phyloP scores from a whole-genome alignment of 2,113 vertebrate species.

The Chaetops frenatus region DNA sequence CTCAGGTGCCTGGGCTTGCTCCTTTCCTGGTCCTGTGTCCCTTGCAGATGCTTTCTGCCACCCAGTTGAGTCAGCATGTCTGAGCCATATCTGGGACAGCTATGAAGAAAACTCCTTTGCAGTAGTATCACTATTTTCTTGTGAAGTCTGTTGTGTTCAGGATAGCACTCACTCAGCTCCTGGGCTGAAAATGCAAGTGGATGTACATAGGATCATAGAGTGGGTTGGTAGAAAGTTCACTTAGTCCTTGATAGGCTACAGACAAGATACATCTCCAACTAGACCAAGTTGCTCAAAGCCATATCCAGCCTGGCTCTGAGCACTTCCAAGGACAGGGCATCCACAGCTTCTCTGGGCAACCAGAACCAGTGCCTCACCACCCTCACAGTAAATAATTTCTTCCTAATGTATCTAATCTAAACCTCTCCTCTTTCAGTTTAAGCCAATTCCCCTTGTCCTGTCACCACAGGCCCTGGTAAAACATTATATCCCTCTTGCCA shows the following conservation, averaged over 20 bases:
- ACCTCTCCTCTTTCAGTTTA: background rate
- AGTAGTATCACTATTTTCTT: background rate
- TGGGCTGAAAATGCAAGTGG: background rate
- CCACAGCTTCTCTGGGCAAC: background rate
- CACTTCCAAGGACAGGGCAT: background rate
- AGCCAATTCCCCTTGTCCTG: background rate
- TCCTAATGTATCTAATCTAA: background rate
- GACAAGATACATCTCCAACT: background rate
- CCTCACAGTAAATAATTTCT: background rate
- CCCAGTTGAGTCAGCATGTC: background rate
- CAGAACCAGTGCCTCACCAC: background rate
- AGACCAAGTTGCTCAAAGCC: background rate
- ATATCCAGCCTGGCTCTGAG: background rate
- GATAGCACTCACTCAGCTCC: background rate
- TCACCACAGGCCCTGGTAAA: background rate
- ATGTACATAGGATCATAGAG: background rate
- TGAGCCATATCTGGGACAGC: background rate
- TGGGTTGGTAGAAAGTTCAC: background rate
- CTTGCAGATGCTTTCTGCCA: background rate
- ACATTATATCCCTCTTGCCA: accelerated
- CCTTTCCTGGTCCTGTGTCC: background rate
- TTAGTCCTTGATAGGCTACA: background rate
- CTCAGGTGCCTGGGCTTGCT: background rate
- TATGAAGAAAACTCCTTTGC: background rate
- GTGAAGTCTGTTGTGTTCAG: background rate